Base-by-base conservation (phyloP, 2,888 invertebrate genomes). In the Xestia rhomboidea region DNA sequence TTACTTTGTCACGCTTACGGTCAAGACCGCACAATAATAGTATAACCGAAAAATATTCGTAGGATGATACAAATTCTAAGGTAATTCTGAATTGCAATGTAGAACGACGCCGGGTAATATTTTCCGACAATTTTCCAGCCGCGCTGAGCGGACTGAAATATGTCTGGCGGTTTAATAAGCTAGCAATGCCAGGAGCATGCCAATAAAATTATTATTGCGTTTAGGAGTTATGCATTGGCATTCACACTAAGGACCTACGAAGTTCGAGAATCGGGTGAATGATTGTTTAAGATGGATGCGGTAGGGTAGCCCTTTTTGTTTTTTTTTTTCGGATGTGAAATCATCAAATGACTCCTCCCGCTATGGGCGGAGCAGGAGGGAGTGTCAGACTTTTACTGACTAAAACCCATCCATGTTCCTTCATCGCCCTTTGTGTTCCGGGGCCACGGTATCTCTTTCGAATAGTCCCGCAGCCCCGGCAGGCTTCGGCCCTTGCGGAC, bases 191-290 rank as follows among this genome's bases (percentile, higher is more conserved):
- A 67, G 67, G 66, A 73, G 27, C n/a, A 68, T 38, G 54, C 54
- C 77, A 78, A 70, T 75, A 78, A 76, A 75, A 63, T 73, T 79
- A 78, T 88, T 75, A 80, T 73, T 73, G 49, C 72, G 44, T 70
- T 38, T 62, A 34, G 38, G 46, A 66, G 34, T 66, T 71, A 54
- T 49, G 72, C 60, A 24, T 41, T 64, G 74, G 63, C 34, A 82
- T 82, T 68, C 54, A 4, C 0, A 67, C 7, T 51, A 34, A 66
- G 5, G 3, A 10, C n/a, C n/a, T n/a, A n/a, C n/a, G n/a, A n/a
- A n/a, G n/a, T 79, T 54, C 8, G 7, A 30, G 15, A n/a, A 2
- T 54, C 0, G 2, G 2, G n/a, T 24, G n/a, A 0, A 63, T 5
- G 30, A 64, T 64, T 24, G 6, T 49, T 49, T 24, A 24, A 2